Conservation (phyloP, 2,113 vertebrate species). For the Cochlearius cochlearius region DNA sequence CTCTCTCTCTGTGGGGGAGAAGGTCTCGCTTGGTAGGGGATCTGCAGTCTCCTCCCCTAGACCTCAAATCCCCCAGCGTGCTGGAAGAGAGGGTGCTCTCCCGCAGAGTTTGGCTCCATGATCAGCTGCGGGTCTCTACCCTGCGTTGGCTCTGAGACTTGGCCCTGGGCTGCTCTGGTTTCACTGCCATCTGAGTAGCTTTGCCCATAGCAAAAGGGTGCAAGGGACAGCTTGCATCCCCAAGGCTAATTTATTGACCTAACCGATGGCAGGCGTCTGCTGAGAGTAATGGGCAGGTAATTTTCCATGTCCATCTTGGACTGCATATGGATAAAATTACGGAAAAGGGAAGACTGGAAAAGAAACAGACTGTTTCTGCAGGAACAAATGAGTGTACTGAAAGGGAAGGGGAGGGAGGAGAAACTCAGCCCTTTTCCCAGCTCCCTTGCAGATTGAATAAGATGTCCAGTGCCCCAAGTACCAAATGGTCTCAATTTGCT, state of each 20-base stretch:
- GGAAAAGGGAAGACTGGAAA: not conserved
- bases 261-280: not conserved
- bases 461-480: conserved; percentile 11
- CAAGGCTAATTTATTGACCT: not conserved
- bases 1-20: not conserved
- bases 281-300: not conserved
- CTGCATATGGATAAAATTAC: not conserved
- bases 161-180: not conserved
- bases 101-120: not conserved
- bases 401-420: conserved; percentile 10
- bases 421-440: not conserved
- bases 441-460: not conserved
- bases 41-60: not conserved
- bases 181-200: not conserved
- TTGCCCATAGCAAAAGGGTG: not conserved
- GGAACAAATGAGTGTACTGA: not conserved
- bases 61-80: not conserved
- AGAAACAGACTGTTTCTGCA: not conserved
- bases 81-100: not conserved
- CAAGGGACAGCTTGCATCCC: not conserved
- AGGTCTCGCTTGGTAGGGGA: not conserved
- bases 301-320: not conserved
- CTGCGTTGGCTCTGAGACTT: not conserved
- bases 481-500: conserved; percentile 52
- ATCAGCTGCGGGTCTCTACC: not conserved